phyloP scores from a whole-genome alignment of 92 coral and sea anemone genomes.

The Parazoanthus atlanticus region DNA sequence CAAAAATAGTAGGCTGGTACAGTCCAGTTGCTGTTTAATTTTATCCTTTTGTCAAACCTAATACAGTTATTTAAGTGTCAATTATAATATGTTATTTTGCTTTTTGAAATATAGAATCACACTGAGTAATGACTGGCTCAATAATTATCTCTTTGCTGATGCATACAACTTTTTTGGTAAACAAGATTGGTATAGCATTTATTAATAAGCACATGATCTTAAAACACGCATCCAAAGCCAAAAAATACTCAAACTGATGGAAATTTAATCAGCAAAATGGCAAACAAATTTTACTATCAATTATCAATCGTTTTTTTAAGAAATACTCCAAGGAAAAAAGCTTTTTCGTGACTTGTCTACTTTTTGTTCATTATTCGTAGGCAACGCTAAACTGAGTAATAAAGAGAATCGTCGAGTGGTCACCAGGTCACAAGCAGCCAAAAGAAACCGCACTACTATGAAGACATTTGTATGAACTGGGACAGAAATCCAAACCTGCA shows the following conservation, averaged over 20 bases:
- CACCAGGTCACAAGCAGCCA: slow-evolving; percentile 35
- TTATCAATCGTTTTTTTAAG: not conserved
- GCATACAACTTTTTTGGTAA: no score
- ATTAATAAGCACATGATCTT: no score
- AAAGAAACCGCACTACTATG: slow-evolving; percentile 5
- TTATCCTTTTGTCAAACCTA: no score
- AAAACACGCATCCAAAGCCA: not conserved
- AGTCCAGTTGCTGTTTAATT: no score
- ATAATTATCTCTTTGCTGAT: no score
- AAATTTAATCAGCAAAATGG: not conserved
- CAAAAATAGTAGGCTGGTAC: no score
- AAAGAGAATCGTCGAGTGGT: slow-evolving; percentile 41
- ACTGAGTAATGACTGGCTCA: no score
- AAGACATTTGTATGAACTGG: slow-evolving; percentile 19
- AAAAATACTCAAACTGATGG: no score
- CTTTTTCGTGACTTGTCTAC: not conserved
- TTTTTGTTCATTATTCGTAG: slow-evolving; percentile 28
- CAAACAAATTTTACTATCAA: not conserved
- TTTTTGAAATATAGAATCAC: no score
- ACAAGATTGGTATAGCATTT: no score
- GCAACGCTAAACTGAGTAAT: slow-evolving; percentile 18
- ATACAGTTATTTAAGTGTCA: no score
- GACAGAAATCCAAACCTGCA: not conserved
- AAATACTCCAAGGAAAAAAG: not conserved
- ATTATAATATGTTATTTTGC: no score